phyloP scores from a whole-genome alignment of 2,888 invertebrate genomes.

The Liposcelis brunnea region DNA sequence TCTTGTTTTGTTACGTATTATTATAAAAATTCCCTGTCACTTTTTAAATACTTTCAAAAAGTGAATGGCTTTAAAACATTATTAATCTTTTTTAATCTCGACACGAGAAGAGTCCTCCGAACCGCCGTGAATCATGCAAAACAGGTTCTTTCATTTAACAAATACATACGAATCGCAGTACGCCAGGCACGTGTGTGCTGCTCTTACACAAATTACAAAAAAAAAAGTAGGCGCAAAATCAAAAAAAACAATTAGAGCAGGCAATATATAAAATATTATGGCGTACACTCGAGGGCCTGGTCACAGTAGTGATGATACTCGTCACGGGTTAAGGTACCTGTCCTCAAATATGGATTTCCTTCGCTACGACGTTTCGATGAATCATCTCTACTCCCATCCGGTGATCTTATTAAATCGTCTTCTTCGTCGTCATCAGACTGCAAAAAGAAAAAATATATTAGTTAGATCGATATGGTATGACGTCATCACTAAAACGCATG shows the following conservation, averaged over 20 bases:
- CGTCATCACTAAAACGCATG: no score
- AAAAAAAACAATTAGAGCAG: slow-evolving; percentile 12
- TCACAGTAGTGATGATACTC: slow-evolving; percentile 68
- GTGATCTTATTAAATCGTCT: slow-evolving; percentile 26
- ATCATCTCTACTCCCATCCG: slow-evolving; percentile 18
- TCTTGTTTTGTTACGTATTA: no score
- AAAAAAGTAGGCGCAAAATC: not conserved
- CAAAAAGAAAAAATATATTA: slow-evolving; percentile 12
- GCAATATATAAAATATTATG: slow-evolving; percentile 13
- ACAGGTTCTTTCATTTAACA: not conserved
- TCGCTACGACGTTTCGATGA: slow-evolving; percentile 19
- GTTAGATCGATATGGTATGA: no score
- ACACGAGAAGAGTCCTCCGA: no score
- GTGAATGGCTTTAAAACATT: not conserved
- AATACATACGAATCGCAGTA: no score
- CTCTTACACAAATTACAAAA: slow-evolving; percentile 4
- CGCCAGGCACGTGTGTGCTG: no score
- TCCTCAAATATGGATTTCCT: slow-evolving; percentile 18
- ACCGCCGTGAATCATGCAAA: not conserved
- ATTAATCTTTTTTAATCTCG: no score
- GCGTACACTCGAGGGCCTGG: slow-evolving; percentile 60
- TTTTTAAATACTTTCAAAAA: slow-evolving; percentile 5
- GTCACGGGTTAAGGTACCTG: slow-evolving; percentile 41
- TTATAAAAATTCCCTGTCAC: not conserved
- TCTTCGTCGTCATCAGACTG: slow-evolving; percentile 31